Evolutionary conservation across 2,113 vertebrate species (phyloP).

Genomic region (Rhea americana): DNA sequence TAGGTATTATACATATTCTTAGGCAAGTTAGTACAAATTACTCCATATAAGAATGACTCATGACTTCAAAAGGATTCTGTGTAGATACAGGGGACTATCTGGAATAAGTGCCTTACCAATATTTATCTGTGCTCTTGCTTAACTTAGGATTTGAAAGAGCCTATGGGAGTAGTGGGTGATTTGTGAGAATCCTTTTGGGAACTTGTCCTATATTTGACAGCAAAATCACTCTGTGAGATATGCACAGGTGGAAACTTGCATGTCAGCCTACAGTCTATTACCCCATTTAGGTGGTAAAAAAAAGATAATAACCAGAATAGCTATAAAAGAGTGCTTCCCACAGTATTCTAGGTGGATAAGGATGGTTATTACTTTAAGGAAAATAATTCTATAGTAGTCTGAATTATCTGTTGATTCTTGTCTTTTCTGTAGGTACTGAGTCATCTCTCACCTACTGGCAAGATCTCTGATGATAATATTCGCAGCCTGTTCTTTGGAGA

Average conservation of each 20-base stretch:
- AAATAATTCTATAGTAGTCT: not conserved
- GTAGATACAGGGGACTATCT: not conserved
- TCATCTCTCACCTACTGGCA: slow-evolving; percentile 83
- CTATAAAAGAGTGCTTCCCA: not conserved
- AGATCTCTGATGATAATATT: slow-evolving; percentile 83
- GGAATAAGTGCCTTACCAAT: not conserved
- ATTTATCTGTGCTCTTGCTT: slow-evolving; percentile 1
- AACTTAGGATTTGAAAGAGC: not conserved
- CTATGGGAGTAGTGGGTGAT: not conserved
- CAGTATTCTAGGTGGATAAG: not conserved
- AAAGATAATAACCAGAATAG: not conserved
- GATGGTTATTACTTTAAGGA: not conserved
- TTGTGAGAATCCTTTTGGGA: not conserved
- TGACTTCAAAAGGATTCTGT: not conserved
- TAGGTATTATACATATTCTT: not conserved
- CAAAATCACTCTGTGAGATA: not conserved
- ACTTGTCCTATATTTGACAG: not conserved
- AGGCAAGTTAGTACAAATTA: not conserved
- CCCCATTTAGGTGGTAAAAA: not conserved
- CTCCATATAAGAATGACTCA: not conserved
- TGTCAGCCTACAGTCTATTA: not conserved
- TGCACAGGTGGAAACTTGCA: not conserved
- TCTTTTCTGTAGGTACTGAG: slow-evolving; percentile 79
- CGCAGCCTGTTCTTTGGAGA: slow-evolving; percentile 92
- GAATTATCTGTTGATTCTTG: not conserved